These are phyloP conservation scores for Meiosimyza decipiens DNA, from an alignment of 2,888 invertebrate species.

Conservation along the genomic window DNA sequence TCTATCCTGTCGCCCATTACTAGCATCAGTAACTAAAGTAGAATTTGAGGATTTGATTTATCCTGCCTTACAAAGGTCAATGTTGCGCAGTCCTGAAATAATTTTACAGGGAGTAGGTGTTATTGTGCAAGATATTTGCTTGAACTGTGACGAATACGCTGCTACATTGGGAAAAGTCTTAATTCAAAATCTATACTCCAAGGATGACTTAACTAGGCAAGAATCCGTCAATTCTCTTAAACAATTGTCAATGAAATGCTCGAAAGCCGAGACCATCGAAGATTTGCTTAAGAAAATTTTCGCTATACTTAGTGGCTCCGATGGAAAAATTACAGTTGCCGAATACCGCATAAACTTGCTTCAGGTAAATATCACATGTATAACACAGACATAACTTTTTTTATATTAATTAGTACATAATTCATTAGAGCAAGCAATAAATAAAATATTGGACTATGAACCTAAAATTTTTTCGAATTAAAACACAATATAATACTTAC, in stretches of 20 bases:
- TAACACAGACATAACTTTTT: neutral
- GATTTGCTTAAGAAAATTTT: constrained; percentile 78
- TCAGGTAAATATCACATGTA: constrained; percentile 68
- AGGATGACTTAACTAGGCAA: constrained; percentile 80
- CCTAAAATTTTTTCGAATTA: too few species aligned
- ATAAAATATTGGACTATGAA: too few species aligned
- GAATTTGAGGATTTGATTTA: constrained; percentile 81
- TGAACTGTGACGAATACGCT: constrained; percentile 83
- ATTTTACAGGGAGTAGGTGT: constrained; percentile 84
- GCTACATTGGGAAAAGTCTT: constrained; percentile 84
- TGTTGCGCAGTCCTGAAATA: constrained; percentile 94
- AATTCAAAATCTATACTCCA: constrained; percentile 85
- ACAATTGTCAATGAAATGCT: constrained; percentile 78
- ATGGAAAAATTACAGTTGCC: constrained; percentile 89
- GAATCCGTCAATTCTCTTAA: constrained; percentile 81
- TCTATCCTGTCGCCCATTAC: constrained; percentile 74
- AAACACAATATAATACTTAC: too few species aligned
- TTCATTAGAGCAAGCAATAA: too few species aligned
- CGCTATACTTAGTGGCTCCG: constrained; percentile 85
- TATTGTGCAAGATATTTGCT: constrained; percentile 76
- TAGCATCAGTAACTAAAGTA: constrained; percentile 72
- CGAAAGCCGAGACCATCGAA: constrained; percentile 74
- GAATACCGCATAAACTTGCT: constrained; percentile 90
- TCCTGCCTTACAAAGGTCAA: constrained; percentile 89
- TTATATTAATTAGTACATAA: neutral